phyloP scores from a whole-genome alignment of 2,797 vertebrate genomes.

The Trachops cirrhosus region DNA sequence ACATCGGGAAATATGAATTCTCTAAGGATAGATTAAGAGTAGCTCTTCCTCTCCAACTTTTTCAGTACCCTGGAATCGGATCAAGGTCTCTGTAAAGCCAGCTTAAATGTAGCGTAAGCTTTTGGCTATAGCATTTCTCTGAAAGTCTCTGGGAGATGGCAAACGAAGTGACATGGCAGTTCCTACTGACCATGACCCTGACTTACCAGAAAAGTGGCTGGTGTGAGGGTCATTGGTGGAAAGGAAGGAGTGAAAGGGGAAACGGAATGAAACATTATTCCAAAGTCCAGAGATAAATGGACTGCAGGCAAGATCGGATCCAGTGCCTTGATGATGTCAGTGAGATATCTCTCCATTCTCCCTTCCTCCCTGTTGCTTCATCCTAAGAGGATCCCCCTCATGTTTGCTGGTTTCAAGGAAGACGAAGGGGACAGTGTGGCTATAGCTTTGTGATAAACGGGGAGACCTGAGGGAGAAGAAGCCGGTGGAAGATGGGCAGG shows the following conservation, averaged over 20 bases:
- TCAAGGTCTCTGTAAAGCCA: not conserved
- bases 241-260: not conserved
- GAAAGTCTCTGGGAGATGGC: not conserved
- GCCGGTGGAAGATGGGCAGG: not conserved
- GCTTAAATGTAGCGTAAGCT: not conserved
- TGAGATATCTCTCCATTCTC: not conserved
- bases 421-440: not conserved
- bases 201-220: not conserved
- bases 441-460: not conserved
- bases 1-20: not conserved
- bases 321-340: not conserved
- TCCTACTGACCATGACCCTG: not conserved
- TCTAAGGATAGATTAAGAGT: not conserved
- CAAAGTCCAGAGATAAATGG: not conserved
- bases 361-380: not conserved
- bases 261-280: not conserved
- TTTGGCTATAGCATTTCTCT: not conserved
- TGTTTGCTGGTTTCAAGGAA: not conserved
- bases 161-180: not conserved
- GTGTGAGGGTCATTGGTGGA: not conserved
- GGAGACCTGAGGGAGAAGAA: not conserved
- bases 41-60: not conserved
- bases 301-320: not conserved
- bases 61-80: not conserved
- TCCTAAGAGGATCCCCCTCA: accelerated